Evolutionary conservation across 2,888 invertebrate species (phyloP), one percentile per base, ranked within the genome.

Genomic region (Teleogryllus oceanicus): DNA sequence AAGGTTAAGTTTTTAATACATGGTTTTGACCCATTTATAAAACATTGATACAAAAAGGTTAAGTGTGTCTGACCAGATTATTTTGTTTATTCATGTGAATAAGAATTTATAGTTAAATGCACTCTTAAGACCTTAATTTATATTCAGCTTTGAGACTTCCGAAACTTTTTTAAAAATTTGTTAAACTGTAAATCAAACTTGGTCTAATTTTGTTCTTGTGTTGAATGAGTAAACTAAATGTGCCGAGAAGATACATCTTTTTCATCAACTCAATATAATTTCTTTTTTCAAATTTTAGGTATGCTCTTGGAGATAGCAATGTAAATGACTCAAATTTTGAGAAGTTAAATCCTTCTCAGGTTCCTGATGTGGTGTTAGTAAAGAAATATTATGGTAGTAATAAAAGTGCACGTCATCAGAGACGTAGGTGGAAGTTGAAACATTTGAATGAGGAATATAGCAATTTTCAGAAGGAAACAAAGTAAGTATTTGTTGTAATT

Each of bases 281-380:
- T 37, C 37, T 8, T 62, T 62, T n/a, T 62, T 62, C 62, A 62
- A 62, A 37, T 85, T 87, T 76, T 86, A 96, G 96, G 2, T 96
- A 96, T 87, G 96, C 97, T 86, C 87, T 99, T 78, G 90, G 91
- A 51, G 97, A 97, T 85, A 93, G 95, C 49, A 99, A 99, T 86
- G 91, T 97, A 75, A 99, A 99, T 86, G 94, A 99, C 86, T 86
- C 86, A 0, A 92, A 96, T 86, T 94, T 96, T 85, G 98, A 99
- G 82, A 94, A 94, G 85, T 86, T 99, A 84, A 89, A 92, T 81
- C 87, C 87, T 75, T 90, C 90, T 82, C 85, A 85, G 16, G 86
- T 98, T 50, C 97, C 98, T 0, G 98, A 99, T 88, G 94, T 99
- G 80, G 92, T 99, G 81, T 88, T 99, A n/a, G 96, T 98, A 13